A percentile compares a stretch with the other conserved stretches of the same genome.
phyloP scores from a whole-genome alignment of 2,797 vertebrate species.

The Pelochelys cantorii region DNA sequence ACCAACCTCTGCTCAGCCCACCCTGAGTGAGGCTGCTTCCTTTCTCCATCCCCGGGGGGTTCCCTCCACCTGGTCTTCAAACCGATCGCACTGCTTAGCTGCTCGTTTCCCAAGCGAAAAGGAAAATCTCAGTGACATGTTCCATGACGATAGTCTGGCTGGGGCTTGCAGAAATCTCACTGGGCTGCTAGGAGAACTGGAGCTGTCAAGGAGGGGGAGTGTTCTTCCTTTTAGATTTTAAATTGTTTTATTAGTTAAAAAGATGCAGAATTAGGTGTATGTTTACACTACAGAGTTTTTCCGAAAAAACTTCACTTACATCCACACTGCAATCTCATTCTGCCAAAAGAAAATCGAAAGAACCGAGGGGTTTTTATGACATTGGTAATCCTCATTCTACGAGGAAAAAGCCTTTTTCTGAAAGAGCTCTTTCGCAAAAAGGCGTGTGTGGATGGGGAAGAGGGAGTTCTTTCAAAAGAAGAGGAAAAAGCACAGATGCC shows the following conservation, averaged over 20 bases:
- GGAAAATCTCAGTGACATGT: background rate
- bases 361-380: too few species aligned
- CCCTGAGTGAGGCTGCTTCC: background rate
- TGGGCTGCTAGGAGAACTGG: background rate
- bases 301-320: too few species aligned
- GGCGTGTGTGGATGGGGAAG: too few species aligned
- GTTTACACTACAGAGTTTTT: too few species aligned
- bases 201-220: rapidly evolving
- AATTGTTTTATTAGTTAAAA: background rate
- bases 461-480: too few species aligned
- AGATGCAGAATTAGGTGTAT: background rate
- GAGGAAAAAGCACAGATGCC: too few species aligned
- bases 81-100: background rate
- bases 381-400: too few species aligned
- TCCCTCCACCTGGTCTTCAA: background rate
- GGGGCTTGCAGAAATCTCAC: background rate
- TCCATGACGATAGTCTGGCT: background rate
- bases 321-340: too few species aligned
- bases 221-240: background rate
- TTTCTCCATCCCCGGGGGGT: background rate
- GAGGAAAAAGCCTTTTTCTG: too few species aligned
- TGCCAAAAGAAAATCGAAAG: too few species aligned
- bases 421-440: too few species aligned
- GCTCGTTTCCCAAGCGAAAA: background rate
- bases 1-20: background rate